A percentile compares a stretch with the other conserved stretches of the same genome.
Evolutionary conservation across 1,140 invertebrate species (phyloP).

Genomic region (Phymastichus coffea): DNA sequence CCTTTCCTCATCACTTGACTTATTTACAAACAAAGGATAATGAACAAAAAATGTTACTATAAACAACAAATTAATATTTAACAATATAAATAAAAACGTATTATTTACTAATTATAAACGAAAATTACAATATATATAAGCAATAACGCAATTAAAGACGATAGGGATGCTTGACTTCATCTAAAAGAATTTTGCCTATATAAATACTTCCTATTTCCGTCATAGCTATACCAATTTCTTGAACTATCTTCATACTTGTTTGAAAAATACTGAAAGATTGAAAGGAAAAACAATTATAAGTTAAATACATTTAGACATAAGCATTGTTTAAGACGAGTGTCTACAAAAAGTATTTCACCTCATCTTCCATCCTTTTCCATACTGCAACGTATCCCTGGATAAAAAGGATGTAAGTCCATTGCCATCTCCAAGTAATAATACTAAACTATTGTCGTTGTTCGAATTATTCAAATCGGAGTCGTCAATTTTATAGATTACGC

Average conservation of each 20-base stretch:
- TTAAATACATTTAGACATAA: no score
- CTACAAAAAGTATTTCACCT: no score
- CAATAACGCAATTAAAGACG: constrained; percentile 22
- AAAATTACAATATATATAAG: no score
- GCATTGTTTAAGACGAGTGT: no score
- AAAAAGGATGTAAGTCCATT: constrained; percentile 33
- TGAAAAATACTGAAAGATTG: constrained; percentile 36
- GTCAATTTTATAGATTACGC: constrained; percentile 40
- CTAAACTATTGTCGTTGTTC: constrained; percentile 24
- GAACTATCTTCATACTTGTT: constrained; percentile 39
- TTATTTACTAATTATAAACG: no score
- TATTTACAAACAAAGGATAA: no score
- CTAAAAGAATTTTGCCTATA: constrained; percentile 45
- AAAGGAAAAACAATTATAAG: neutral
- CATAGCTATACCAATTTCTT: constrained; percentile 47
- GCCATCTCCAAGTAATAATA: constrained; percentile 42
- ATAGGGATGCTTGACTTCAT: constrained; percentile 21
- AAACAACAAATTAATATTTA: no score
- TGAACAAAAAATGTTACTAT: no score
- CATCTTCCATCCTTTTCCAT: constrained; percentile 43
- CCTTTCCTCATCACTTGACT: no score
- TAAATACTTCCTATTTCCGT: constrained; percentile 35
- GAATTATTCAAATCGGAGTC: constrained; percentile 10
- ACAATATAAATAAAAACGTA: no score
- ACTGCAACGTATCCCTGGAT: constrained; percentile 30